A percentile compares a stretch with the other conserved stretches of the same genome.
phyloP scores from a whole-genome alignment of 1,140 invertebrate genomes.

The Gerris buenoi region DNA sequence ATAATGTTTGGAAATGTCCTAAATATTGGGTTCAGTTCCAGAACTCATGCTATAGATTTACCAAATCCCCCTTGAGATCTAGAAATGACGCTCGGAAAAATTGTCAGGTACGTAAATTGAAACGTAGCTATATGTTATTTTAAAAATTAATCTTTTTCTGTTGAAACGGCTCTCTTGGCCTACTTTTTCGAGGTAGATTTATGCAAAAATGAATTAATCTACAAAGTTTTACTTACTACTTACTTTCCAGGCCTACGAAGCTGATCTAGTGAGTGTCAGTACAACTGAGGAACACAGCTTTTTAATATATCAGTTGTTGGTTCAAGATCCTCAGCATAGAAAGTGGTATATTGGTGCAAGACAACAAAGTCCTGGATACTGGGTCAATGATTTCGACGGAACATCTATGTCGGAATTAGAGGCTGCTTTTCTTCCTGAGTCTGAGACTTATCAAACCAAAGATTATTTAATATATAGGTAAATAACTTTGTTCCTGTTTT shows the following conservation, averaged over 20 bases:
- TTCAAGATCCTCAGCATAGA: constrained; percentile 67
- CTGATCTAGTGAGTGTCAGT: constrained; percentile 64
- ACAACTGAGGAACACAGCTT: constrained; percentile 75
- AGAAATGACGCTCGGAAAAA: constrained; percentile 62
- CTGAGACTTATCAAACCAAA: constrained; percentile 30
- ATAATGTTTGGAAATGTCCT: constrained; percentile 41
- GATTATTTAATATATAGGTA: constrained; percentile 46
- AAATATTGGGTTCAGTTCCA: constrained; percentile 62
- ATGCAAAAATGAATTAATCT: background rate
- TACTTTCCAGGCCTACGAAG: constrained; percentile 38
- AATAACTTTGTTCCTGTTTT: too few relatives aligned
- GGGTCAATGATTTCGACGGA: constrained; percentile 71
- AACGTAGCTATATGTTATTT: background rate
- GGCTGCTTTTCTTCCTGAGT: constrained; percentile 58
- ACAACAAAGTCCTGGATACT: constrained; percentile 54
- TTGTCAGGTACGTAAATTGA: constrained; percentile 48
- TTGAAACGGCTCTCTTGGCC: background rate
- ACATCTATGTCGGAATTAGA: constrained; percentile 60
- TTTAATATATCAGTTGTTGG: constrained; percentile 56
- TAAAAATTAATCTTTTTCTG: background rate
- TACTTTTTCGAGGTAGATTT: constrained; percentile 3
- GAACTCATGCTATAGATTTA: constrained; percentile 71
- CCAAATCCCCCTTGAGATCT: constrained; percentile 61
- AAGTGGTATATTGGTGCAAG: constrained; percentile 72
- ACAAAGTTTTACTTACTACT: background rate